Percentiles rank a stretch among this genome's conserved stretches.
Evolutionary conservation across 64 coral and sea anemone genomes (phyloP).

Genomic region (Actinia equina): DNA sequence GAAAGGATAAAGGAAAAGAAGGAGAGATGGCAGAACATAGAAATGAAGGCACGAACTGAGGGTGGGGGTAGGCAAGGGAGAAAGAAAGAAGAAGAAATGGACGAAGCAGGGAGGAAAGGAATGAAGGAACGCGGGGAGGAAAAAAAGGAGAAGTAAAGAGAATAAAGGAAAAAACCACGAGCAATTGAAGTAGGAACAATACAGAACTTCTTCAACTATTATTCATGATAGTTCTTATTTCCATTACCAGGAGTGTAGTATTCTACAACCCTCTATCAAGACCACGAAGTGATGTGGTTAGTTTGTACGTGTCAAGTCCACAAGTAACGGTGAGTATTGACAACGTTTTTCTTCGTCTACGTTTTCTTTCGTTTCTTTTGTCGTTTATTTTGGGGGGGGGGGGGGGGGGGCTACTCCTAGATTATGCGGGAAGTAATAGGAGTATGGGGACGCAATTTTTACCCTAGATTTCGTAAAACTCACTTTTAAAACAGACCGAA

Average conservation of each 20-base stretch:
- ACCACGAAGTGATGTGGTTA: slow-evolving; percentile 54
- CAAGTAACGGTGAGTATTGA: slow-evolving; percentile 32
- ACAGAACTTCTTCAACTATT: background rate
- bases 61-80: background rate
- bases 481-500: too few relatives aligned
- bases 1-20: background rate
- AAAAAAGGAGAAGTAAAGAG: background rate
- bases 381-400: too few relatives aligned
- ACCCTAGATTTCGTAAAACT: too few relatives aligned
- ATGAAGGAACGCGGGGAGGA: background rate
- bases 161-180: too few relatives aligned
- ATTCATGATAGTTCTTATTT: background rate
- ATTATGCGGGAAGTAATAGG: too few relatives aligned
- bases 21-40: too few relatives aligned
- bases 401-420: too few relatives aligned
- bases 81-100: background rate
- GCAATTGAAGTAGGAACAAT: background rate
- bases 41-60: background rate
- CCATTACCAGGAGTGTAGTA: slow-evolving; percentile 32
- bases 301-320: slow-evolving; percentile 60
- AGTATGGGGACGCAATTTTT: too few relatives aligned
- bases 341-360: background rate
- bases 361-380: too few relatives aligned
- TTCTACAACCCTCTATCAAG: slow-evolving; percentile 64
- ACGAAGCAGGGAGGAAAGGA: background rate